A percentile compares a stretch with the other conserved stretches of the same genome.
These are phyloP conservation scores for Epirrhoe tristata DNA, from an alignment of 2,888 invertebrate species.

Conservation along the genomic window DNA sequence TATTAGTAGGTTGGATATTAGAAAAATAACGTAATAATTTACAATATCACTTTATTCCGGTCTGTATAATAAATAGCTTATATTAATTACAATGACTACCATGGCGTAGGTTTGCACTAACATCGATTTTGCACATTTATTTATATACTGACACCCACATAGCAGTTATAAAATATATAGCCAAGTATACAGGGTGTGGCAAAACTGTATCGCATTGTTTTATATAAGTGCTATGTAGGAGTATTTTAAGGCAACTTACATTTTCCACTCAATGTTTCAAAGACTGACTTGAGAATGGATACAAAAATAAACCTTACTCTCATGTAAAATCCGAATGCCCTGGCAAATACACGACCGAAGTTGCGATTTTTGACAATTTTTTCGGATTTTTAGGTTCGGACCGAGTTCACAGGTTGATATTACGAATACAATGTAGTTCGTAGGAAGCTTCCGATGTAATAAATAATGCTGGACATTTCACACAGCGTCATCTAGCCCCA, in stretches of 20 bases:
- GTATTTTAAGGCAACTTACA: not conserved
- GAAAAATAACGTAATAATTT: conserved; percentile 45
- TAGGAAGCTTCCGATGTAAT: too few relatives aligned
- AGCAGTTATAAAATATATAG: not conserved
- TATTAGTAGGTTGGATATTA: not conserved
- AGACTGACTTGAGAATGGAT: not conserved
- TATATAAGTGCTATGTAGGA: not conserved
- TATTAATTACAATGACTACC: conserved; percentile 44
- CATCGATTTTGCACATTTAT: conserved; percentile 7
- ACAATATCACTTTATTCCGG: conserved; percentile 75
- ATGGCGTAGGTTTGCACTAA: conserved; percentile 46
- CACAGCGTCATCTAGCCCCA: too few relatives aligned
- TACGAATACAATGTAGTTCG: too few relatives aligned
- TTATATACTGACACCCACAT: not conserved
- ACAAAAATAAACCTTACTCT: not conserved
- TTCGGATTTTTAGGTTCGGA: too few relatives aligned
- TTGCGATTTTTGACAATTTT: too few relatives aligned
- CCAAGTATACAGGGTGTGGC: too few relatives aligned
- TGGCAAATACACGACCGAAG: too few relatives aligned
- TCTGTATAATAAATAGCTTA: conserved; percentile 60
- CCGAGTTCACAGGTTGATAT: too few relatives aligned
- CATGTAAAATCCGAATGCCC: too few relatives aligned
- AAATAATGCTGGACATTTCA: too few relatives aligned
- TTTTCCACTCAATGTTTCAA: not conserved
- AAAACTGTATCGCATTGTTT: too few relatives aligned